Evolutionary conservation across 1,140 invertebrate species (phyloP), one percentile per base, ranked within the genome.

Genomic region (Kradibia gibbosae): DNA sequence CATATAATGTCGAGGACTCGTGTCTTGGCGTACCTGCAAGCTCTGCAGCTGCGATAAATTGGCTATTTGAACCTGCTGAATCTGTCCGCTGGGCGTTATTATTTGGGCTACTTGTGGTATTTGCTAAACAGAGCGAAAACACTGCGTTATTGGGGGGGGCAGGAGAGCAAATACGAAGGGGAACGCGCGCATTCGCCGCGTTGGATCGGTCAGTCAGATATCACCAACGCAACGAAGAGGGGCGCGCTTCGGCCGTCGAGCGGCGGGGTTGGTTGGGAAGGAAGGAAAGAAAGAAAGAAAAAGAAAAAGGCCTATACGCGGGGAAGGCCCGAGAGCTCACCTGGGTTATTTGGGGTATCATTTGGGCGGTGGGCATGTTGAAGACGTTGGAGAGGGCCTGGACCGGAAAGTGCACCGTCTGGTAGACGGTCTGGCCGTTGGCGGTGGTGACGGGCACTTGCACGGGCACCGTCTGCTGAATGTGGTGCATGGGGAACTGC

Each of bases 351-450:
- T 94, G 95, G 11, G 94, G 96, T 87, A 96, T 95, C 85, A 96
- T 94, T 89, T 97, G 96, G 34, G 91, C 89, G 84, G 92, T 81
- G 87, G 93, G 87, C 92, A 93, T 88, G 88, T 93, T 91, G 45
- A 91, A 84, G 89, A 94, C 86, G 93, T 88, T 82, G 86, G 92
- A 86, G 3, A 96, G 91, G 1, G 95, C 92, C 90, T 97, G 96
- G 31, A 98, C 93, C 0, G 97, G 97, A 85, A 98, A 95, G 89
- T 98, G 97, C 1, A 98, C 94, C 0, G 97, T 98, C 88, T 98
- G 97, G 88, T 97, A 97, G 75, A 98, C 94, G 0, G 97, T 98
- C 89, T 98, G 97, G 0, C 98, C 98, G 90, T 96, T 96, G 25
- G 94, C 94, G 11, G 96, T 95, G 81, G 96, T 96, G 77, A 99